phyloP scores from a whole-genome alignment of 2,113 vertebrate genomes.

The Calyptommatus sinebrachiatus region DNA sequence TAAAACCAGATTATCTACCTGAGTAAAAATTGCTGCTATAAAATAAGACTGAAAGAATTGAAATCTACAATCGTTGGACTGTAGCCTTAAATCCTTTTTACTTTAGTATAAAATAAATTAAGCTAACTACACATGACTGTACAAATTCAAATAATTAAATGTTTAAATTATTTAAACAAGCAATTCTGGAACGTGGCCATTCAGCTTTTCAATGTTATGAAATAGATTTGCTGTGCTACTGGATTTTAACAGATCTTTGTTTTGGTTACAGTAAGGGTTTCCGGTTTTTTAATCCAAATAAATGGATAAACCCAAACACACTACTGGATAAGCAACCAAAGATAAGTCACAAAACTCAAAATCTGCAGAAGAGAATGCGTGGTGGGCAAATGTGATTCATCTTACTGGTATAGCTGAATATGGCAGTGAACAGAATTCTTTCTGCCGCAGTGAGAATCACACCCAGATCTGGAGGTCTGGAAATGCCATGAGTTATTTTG shows the following conservation, averaged over 20 bases:
- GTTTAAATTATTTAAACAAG: neutral
- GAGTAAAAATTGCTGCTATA: neutral
- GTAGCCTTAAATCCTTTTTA: neutral
- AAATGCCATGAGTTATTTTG: no score
- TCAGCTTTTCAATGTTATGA: neutral
- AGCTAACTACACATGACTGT: no score
- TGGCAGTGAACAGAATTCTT: no score
- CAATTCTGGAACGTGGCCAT: neutral
- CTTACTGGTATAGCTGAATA: no score
- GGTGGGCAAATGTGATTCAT: no score
- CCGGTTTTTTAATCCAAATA: neutral
- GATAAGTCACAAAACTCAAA: no score
- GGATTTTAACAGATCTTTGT: neutral
- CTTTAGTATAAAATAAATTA: neutral
- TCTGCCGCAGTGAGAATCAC: no score
- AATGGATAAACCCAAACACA: neutral
- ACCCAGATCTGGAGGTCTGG: no score
- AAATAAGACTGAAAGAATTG: neutral
- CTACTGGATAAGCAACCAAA: no score
- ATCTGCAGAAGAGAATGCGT: no score
- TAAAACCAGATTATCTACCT: neutral
- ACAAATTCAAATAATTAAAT: no score
- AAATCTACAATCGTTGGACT: neutral
- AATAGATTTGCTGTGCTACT: neutral
- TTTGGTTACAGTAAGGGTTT: neutral